Conservation (phyloP, 1,140 invertebrate species). For the Cataglyphis hispanica region DNA sequence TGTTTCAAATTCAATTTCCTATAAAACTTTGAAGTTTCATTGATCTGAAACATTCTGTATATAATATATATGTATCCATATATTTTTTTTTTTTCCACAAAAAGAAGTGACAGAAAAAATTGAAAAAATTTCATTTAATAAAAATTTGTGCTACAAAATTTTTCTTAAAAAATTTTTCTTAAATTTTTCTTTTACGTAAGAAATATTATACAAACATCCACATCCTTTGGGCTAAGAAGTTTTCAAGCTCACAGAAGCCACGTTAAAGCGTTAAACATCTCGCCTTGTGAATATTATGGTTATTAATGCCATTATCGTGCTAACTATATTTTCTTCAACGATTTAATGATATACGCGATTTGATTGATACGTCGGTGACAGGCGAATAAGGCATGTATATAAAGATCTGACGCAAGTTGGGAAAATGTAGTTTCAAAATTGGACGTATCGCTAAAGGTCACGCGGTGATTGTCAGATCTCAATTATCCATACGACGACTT, state of each 20-base stretch:
- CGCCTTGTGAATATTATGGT: neutral
- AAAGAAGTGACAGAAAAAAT: too few relatives aligned
- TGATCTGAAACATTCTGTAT: too few relatives aligned
- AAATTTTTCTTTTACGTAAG: too few relatives aligned
- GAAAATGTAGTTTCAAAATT: slow-evolving; percentile 27
- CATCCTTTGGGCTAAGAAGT: neutral
- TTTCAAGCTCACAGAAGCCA: neutral
- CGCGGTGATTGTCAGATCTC: slow-evolving; percentile 57
- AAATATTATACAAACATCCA: neutral
- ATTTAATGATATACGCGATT: slow-evolving; percentile 26
- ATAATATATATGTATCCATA: too few relatives aligned
- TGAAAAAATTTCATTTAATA: too few relatives aligned
- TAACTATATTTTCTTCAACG: slow-evolving; percentile 21
- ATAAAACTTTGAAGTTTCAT: too few relatives aligned
- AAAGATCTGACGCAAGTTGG: slow-evolving; percentile 1
- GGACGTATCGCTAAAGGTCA: slow-evolving; percentile 52
- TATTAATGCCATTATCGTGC: slow-evolving; percentile 23
- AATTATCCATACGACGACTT: slow-evolving; percentile 46
- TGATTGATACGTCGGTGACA: slow-evolving; percentile 47
- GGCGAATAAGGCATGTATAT: slow-evolving; percentile 31
- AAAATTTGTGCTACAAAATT: too few relatives aligned
- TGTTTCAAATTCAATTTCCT: too few relatives aligned
- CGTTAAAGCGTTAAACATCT: neutral
- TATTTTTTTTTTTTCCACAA: too few relatives aligned
- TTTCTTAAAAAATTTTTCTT: too few relatives aligned